Evolutionary conservation across 64 coral and sea anemone species (phyloP), one percentile per base, ranked within the genome.

Genomic region (Porites lutea): DNA sequence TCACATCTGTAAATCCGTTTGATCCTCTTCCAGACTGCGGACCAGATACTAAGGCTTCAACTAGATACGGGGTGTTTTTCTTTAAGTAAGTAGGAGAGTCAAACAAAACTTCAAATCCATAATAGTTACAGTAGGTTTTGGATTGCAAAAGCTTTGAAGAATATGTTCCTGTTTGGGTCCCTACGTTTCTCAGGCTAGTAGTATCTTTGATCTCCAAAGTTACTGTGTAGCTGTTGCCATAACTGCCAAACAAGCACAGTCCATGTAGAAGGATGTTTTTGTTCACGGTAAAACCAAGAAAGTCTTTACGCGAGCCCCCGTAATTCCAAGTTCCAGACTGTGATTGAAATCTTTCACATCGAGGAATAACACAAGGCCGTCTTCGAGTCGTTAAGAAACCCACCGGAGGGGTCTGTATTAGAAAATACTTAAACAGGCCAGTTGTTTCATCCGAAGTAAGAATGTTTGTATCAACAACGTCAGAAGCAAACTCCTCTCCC

Each of bases 71-170:
- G 9, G 57, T 47, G 54, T 81, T 46, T 13, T 62, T 62, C 53
- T 55, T 55, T 55, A 55, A 55, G 5, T 3, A 11, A 62, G 43
- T 6, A 6, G 55, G 12, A 14, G 55, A 23, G 13, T 81, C 22
- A 81, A 81, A 62, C 13, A 55, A 16, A 45, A 81, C 57, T 14
- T 81, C 55, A 55, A 27, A 81, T 7, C 78, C 78, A 81, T 46
- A 8, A 14, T 81, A 81, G 22, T 15, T 16, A n/a, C n/a, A n/a
- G 2, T 12, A 12, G 7, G 1, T 43, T 43, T 27, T 63, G 23
- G 37, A 81, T 45, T 45, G 2, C 22, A 62, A 22, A 22, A 2
- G 12, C 22, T 44, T 45, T 13, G 57, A 61, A 43, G 55, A 61
- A 15, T 59, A 81, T 13, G 4, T 18, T 59, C 78, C 78, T 13